phyloP scores from a whole-genome alignment of 2,113 vertebrate species.

The Lepus europaeus region DNA sequence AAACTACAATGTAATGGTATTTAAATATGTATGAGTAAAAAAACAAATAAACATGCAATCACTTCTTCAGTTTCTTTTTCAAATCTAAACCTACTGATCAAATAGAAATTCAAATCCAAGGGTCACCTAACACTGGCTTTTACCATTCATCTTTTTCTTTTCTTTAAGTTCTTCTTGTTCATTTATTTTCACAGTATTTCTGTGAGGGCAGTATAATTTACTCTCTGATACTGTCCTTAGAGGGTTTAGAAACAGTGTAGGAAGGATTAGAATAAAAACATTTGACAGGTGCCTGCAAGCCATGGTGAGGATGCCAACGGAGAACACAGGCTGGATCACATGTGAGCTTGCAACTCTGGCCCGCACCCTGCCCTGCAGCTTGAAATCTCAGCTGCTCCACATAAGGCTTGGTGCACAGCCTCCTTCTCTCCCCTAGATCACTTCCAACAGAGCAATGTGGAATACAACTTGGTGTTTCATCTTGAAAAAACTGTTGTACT shows the following conservation, averaged over 20 bases:
- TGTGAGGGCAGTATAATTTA: not conserved
- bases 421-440: not conserved
- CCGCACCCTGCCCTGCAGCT: accelerated
- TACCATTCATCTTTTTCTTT: not conserved
- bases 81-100: not conserved
- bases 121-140: not conserved
- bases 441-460: not conserved
- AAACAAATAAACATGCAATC: not conserved
- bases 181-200: constrained; percentile 20
- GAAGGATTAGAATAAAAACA: constrained; percentile 27
- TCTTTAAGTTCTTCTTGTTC: too few species aligned
- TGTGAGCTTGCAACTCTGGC: not conserved
- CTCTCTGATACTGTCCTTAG: not conserved
- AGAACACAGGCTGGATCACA: not conserved
- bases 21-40: not conserved
- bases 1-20: constrained; percentile 6
- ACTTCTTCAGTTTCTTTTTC: constrained; percentile 35
- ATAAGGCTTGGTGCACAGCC: not conserved
- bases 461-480: not conserved
- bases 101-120: not conserved
- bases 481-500: constrained; percentile 27
- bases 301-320: not conserved
- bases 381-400: not conserved
- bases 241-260: not conserved
- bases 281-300: not conserved